phyloP scores from a whole-genome alignment of 2,888 invertebrate genomes.

The Tiliacea aurago region DNA sequence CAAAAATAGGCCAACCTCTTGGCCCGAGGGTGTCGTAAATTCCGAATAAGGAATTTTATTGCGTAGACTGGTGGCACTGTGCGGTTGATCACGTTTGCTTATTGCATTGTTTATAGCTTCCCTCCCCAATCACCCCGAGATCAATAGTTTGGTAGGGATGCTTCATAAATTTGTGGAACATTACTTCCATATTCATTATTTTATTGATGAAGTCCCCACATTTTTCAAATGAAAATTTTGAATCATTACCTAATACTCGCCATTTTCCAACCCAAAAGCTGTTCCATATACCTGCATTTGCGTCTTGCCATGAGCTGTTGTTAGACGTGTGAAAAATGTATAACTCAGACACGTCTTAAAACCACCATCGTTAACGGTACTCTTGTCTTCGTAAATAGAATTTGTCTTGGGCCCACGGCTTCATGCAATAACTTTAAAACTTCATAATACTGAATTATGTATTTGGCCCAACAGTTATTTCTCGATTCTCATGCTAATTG shows the following conservation, averaged over 20 bases:
- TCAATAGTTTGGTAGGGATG: background rate
- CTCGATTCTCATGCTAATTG: conserved; percentile 79
- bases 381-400: conserved; percentile 45
- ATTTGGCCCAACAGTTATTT: conserved; percentile 78
- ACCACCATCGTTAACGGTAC: conserved; percentile 51
- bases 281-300: conserved; percentile 7
- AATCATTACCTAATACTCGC: background rate
- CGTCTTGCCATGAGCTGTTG: background rate
- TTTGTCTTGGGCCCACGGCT: conserved; percentile 57
- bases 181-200: background rate
- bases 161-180: conserved; percentile 1
- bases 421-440: conserved; percentile 64
- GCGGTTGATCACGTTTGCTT: conserved; percentile 23
- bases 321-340: conserved; percentile 45
- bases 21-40: conserved; percentile 42
- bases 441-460: conserved; percentile 76
- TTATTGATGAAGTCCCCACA: background rate
- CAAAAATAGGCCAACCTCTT: conserved; percentile 40
- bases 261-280: conserved; percentile 16
- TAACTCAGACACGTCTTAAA: conserved; percentile 43
- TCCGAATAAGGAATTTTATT: conserved; percentile 39
- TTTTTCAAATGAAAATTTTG: background rate
- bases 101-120: conserved; percentile 38
- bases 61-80: background rate
- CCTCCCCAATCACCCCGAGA: background rate